phyloP scores from a whole-genome alignment of 2,113 vertebrate genomes.

The Hippocampus guttulatus region DNA sequence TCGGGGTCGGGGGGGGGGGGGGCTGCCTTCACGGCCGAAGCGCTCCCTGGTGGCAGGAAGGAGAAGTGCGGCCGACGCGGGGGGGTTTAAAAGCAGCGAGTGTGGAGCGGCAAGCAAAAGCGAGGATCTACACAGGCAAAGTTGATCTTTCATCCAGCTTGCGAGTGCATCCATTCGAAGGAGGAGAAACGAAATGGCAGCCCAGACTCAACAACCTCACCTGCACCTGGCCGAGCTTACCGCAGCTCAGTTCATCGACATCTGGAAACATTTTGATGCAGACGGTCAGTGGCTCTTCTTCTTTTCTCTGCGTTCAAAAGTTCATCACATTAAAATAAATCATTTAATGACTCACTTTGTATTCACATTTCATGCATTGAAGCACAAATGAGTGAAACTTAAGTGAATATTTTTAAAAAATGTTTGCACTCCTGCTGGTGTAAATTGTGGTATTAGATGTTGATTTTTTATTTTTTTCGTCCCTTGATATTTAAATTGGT shows the following conservation, averaged over 20 bases:
- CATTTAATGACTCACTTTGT: not conserved
- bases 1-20: too few relatives aligned
- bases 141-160: slow-evolving; percentile 31
- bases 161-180: slow-evolving; percentile 15
- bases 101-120: slow-evolving; percentile 51
- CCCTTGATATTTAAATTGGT: not conserved
- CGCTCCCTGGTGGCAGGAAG: slow-evolving; percentile 69
- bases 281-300: slow-evolving; percentile 80
- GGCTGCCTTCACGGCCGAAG: not conserved
- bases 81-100: slow-evolving; percentile 73
- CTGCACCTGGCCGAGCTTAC: slow-evolving; percentile 91
- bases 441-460: not conserved
- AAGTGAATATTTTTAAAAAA: not conserved
- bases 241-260: slow-evolving; percentile 90
- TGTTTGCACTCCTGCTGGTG: not conserved
- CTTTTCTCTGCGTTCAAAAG: not conserved
- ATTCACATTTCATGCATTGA: not conserved
- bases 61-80: slow-evolving; percentile 34
- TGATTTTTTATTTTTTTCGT: not conserved
- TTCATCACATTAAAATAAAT: not conserved
- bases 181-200: slow-evolving; percentile 72
- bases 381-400: not conserved
- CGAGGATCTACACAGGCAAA: slow-evolving; percentile 45
- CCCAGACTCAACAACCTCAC: slow-evolving; percentile 75
- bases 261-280: slow-evolving; percentile 91